phyloP scores from a whole-genome alignment of 92 coral and sea anemone species.

The Paragorgia papillata region DNA sequence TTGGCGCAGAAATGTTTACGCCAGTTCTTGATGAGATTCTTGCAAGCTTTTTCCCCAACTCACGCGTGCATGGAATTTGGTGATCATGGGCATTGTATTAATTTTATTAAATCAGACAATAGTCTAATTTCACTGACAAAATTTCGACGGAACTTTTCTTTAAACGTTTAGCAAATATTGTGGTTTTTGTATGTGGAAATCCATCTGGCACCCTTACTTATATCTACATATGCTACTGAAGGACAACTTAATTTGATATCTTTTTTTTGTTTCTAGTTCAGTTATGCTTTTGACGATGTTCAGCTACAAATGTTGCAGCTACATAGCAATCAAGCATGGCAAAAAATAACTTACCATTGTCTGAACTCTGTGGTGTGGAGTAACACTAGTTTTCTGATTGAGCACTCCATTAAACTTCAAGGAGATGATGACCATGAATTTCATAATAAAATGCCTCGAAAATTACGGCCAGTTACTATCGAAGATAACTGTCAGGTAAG shows the following conservation, averaged over 20 bases:
- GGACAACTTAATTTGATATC: neutral
- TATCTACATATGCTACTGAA: too few relatives aligned
- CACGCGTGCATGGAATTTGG: too few relatives aligned
- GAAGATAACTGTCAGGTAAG: constrained; percentile 41
- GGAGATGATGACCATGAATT: constrained; percentile 41
- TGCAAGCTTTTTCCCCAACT: too few relatives aligned
- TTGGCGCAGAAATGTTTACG: too few relatives aligned
- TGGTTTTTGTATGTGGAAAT: too few relatives aligned
- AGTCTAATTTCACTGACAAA: too few relatives aligned
- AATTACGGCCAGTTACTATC: constrained; percentile 24
- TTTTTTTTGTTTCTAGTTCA: constrained; percentile 50
- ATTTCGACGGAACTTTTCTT: too few relatives aligned
- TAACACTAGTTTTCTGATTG: constrained; percentile 39
- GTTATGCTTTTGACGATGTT: constrained; percentile 69
- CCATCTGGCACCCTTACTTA: too few relatives aligned
- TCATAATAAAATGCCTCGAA: constrained; percentile 42
- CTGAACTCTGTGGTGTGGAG: constrained; percentile 79
- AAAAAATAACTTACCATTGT: constrained; percentile 72
- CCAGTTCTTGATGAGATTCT: too few relatives aligned
- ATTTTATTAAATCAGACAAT: too few relatives aligned
- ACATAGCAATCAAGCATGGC: constrained; percentile 73
- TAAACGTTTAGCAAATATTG: too few relatives aligned
- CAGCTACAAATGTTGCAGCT: constrained; percentile 76
- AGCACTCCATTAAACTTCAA: constrained; percentile 31
- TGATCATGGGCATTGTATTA: too few relatives aligned